Evolutionary conservation across 2,797 vertebrate species (phyloP), one percentile per base, ranked within the genome.

Genomic region (Galago senegalensis): DNA sequence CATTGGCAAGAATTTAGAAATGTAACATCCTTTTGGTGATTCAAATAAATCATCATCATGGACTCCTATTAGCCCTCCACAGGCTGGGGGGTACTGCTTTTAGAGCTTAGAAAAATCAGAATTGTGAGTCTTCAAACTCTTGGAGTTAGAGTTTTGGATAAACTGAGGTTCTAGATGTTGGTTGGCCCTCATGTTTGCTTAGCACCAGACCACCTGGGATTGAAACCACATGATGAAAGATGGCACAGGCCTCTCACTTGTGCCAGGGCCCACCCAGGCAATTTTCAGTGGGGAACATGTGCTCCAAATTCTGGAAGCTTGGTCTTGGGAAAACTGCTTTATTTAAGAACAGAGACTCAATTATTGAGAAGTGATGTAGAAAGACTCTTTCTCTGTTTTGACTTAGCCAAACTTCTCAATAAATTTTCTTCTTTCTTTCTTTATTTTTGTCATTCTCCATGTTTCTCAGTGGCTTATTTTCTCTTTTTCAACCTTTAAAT

Each of bases 221-320:
- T 13, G 34, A 90, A 91, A 79, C 82, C 49, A 23, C 34, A 79
- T 40, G 82, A 61, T 7, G 16, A 65, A 67, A 92, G 65, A 69
- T 53, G 23, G 27, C 10, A 16, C 67, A 31, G 25, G 20, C 34
- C 67, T 91, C 87, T 76, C 83, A 1, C 3, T 80, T 29, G 27
- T 67, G 56, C 49, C 81, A 60, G 40, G 60, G 63, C 29, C n/a
- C 56, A 93, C 31, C 37, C 81, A 92, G 63, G 81, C 63, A 76
- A 82, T 60, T 37, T 89, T 34, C 27, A 93, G 46, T 46, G 31
- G 43, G 80, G 6, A 49, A 40, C 21, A 13, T 25, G 46, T 29
- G 10, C 60, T 89, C 29, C 1, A 27, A n/a, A 69, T 84, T 96
- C 81, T 63, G 72, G 89, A 94, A 73, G 56, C 87, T 73, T 67